Conservation (phyloP, 2,888 invertebrate genomes). For the Cerceris ruficornis region DNA sequence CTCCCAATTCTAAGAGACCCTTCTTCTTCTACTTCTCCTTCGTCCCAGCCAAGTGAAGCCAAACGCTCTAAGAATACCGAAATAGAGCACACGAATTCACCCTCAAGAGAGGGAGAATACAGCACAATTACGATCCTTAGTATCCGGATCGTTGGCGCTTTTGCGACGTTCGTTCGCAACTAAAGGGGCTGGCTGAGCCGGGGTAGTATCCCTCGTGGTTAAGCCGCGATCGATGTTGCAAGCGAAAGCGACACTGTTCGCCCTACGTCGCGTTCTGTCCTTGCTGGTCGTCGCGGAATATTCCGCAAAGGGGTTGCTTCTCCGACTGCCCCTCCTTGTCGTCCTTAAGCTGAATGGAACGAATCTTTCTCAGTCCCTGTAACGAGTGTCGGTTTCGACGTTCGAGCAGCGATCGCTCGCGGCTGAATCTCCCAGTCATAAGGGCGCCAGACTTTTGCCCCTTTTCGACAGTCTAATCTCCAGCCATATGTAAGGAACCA, state of each 20-base stretch:
- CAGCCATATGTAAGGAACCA: conserved; percentile 83
- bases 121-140: conserved; percentile 18
- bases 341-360: conserved; percentile 74
- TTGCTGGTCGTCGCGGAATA: conserved; percentile 11
- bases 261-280: conserved; percentile 46
- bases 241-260: conserved; percentile 66
- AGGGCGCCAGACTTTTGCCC: conserved; percentile 82
- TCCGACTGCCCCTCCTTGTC: conserved; percentile 39
- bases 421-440: conserved; percentile 78
- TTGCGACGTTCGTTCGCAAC: conserved; percentile 31
- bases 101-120: conserved; percentile 53
- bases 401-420: conserved; percentile 56
- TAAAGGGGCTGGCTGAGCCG: conserved; percentile 4
- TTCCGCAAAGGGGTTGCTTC: conserved; percentile 31
- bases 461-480: conserved; percentile 82
- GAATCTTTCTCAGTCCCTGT: conserved; percentile 77
- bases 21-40: not conserved
- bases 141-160: conserved; percentile 32
- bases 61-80: not conserved
- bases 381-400: conserved; percentile 57
- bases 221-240: conserved; percentile 39
- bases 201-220: conserved; percentile 7
- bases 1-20: not conserved
- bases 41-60: not conserved
- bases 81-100: conserved; percentile 4